phyloP scores from a whole-genome alignment of 2,797 vertebrate genomes.

The Okamejei kenojei region DNA sequence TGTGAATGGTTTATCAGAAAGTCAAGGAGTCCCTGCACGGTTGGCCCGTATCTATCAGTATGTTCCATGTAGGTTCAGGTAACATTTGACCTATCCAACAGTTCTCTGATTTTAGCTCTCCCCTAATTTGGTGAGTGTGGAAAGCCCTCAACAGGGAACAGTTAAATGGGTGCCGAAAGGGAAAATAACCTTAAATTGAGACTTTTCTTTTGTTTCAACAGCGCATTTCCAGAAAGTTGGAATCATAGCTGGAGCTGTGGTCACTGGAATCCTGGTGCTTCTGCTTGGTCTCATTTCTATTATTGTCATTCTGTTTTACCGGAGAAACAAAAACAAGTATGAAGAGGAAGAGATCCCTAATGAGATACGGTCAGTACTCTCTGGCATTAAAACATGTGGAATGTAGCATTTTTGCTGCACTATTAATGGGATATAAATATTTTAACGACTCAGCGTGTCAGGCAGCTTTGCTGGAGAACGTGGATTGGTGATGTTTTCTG shows the following conservation, averaged over 20 bases:
- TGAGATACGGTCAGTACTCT: constrained; percentile 79
- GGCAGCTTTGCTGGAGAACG: too few relatives aligned
- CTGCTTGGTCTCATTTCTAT: constrained; percentile 78
- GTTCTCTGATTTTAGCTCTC: too few relatives aligned
- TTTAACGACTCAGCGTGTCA: too few relatives aligned
- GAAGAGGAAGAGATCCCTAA: constrained; percentile 97
- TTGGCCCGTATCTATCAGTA: not conserved
- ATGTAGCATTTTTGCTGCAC: not conserved
- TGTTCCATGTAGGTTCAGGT: not conserved
- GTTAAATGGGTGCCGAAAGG: constrained; percentile 28
- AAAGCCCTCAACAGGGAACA: constrained; percentile 30
- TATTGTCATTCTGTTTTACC: constrained; percentile 82
- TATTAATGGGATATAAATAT: not conserved
- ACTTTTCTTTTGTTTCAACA: constrained; percentile 54
- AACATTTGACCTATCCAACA: too few relatives aligned
- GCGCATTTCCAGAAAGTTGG: constrained; percentile 83
- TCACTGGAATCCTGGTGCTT: constrained; percentile 71
- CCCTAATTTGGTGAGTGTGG: not conserved
- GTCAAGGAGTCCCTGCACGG: not conserved
- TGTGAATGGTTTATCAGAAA: not conserved
- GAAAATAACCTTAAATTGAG: constrained; percentile 10
- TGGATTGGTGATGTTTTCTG: too few relatives aligned
- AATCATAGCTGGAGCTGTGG: constrained; percentile 81
- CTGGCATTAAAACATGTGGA: not conserved
- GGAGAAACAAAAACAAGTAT: constrained; percentile 93